phyloP scores from a whole-genome alignment of 1,140 invertebrate genomes.

The Mactra quadrangularis region DNA sequence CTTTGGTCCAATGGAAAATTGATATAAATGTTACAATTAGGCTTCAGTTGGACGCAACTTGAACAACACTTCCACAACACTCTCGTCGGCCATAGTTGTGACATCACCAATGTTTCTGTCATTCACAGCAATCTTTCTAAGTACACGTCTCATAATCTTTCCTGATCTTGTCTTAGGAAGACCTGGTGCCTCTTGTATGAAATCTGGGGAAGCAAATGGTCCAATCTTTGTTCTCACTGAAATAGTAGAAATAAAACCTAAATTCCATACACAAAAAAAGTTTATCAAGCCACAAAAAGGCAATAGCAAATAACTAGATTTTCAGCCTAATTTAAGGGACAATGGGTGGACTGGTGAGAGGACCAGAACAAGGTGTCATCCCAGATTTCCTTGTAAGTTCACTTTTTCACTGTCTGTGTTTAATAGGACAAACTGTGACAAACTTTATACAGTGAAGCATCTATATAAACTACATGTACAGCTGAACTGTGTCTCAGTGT shows the following conservation, averaged over 20 bases:
- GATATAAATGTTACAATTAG: too few relatives aligned
- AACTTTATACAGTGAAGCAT: too few relatives aligned
- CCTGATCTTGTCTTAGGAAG: constrained; percentile 99
- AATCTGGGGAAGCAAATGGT: constrained; percentile 97
- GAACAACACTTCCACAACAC: constrained; percentile 87
- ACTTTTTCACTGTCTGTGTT: too few relatives aligned
- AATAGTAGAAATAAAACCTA: constrained; percentile 59
- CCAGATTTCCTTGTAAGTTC: too few relatives aligned
- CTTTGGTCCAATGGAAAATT: too few relatives aligned
- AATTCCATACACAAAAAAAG: not conserved
- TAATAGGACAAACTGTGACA: too few relatives aligned
- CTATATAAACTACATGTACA: too few relatives aligned
- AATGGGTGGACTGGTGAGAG: too few relatives aligned
- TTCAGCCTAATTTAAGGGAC: too few relatives aligned
- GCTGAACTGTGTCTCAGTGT: too few relatives aligned
- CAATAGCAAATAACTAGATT: not conserved
- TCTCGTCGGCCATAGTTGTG: constrained; percentile 95
- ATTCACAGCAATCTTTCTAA: constrained; percentile 94
- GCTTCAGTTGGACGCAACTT: constrained; percentile 73
- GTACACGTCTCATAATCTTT: constrained; percentile 98
- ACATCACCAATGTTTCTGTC: constrained; percentile 95
- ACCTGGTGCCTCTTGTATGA: constrained; percentile 93
- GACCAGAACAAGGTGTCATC: too few relatives aligned
- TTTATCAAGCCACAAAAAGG: not conserved
- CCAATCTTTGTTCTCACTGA: constrained; percentile 96